Evolutionary conservation across 2,888 invertebrate genomes (phyloP).

Genomic region (Meteorus cinctellus): DNA sequence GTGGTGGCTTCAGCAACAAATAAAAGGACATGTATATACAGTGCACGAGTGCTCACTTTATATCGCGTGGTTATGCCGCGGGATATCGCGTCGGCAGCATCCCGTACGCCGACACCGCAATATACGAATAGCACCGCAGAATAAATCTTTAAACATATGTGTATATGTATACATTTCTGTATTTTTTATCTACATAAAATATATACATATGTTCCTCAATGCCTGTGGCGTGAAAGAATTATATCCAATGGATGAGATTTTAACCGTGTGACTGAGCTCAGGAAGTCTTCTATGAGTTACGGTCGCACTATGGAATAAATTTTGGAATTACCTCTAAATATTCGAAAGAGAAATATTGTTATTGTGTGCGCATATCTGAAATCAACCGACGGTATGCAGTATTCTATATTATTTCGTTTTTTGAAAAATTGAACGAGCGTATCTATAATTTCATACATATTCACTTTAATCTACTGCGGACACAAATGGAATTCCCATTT

Average conservation of each 20-base stretch:
- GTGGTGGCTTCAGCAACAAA: slow-evolving; percentile 46
- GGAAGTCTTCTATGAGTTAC: neutral
- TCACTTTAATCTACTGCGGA: too few species aligned
- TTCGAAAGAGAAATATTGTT: neutral
- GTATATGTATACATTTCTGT: neutral
- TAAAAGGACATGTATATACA: slow-evolving; percentile 37
- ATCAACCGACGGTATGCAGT: too few species aligned
- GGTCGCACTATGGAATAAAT: neutral
- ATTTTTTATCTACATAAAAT: neutral
- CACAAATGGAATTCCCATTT: too few species aligned
- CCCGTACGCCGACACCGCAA: slow-evolving; percentile 9
- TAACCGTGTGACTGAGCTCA: neutral
- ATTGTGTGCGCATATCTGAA: too few species aligned
- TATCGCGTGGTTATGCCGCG: slow-evolving; percentile 15
- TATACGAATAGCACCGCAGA: neutral
- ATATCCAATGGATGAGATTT: slow-evolving; percentile 2
- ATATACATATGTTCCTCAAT: neutral
- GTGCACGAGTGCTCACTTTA: neutral
- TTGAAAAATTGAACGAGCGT: too few species aligned
- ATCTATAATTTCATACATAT: too few species aligned
- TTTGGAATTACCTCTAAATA: neutral
- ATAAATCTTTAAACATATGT: slow-evolving; percentile 22
- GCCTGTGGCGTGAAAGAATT: slow-evolving; percentile 15
- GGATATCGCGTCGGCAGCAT: slow-evolving; percentile 5
- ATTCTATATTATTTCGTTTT: too few species aligned